These are phyloP conservation scores for Todiramphus chloris DNA, from an alignment of 2,113 vertebrate species.

Conservation along the genomic window DNA sequence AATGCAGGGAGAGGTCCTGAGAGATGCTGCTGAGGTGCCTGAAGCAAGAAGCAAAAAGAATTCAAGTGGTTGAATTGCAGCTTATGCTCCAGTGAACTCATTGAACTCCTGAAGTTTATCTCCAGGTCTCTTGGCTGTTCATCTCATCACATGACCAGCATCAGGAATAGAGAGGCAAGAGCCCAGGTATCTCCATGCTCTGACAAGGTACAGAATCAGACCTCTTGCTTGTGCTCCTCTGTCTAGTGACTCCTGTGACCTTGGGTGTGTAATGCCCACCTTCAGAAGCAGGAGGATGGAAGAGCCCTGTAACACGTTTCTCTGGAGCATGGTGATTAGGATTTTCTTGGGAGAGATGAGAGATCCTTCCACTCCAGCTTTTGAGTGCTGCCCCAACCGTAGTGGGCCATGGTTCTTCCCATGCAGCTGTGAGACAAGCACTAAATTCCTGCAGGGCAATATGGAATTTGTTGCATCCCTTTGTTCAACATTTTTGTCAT, in stretches of 20 bases:
- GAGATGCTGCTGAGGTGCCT: neutral
- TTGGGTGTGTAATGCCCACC: neutral
- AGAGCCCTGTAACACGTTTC: neutral
- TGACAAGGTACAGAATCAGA: neutral
- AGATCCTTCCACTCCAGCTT: neutral
- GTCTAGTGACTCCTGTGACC: neutral
- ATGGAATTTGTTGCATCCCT: neutral
- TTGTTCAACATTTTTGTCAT: neutral
- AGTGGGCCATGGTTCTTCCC: neutral
- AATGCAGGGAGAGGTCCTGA: neutral
- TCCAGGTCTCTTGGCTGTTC: neutral
- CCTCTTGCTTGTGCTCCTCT: neutral
- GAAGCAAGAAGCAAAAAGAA: neutral
- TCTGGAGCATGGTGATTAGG: neutral
- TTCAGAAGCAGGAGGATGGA: neutral
- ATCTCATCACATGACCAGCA: neutral
- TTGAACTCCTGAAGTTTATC: neutral
- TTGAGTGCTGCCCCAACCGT: fast-evolving
- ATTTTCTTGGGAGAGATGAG: neutral
- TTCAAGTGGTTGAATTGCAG: neutral
- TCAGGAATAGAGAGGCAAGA: neutral
- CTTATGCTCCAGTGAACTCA: neutral
- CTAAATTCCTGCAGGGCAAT: neutral
- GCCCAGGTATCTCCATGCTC: neutral
- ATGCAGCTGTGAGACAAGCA: neutral